Evolutionary conservation across 1,140 invertebrate species (phyloP).

Genomic region (Sipha flava): DNA sequence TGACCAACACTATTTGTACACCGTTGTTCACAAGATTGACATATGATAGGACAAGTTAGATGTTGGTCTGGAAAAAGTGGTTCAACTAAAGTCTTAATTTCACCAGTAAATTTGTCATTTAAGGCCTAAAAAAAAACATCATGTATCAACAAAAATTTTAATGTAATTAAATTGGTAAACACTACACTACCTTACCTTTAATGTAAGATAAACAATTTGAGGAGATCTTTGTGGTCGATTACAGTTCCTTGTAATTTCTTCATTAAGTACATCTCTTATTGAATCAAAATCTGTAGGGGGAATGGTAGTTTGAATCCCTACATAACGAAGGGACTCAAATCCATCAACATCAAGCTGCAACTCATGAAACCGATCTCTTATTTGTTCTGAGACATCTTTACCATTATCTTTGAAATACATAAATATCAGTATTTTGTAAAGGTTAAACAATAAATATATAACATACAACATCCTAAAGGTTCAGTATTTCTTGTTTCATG

Average conservation of each 20-base stretch:
- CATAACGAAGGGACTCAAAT: slow-evolving; percentile 64
- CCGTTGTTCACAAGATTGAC: slow-evolving; percentile 61
- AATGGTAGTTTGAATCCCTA: slow-evolving; percentile 53
- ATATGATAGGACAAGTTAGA: slow-evolving; percentile 66
- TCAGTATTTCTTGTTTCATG: slow-evolving; percentile 73
- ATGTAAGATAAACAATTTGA: slow-evolving; percentile 55
- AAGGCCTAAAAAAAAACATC: slow-evolving; percentile 47
- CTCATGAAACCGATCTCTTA: slow-evolving; percentile 55
- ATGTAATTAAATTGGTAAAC: neutral
- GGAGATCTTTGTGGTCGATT: slow-evolving; percentile 59
- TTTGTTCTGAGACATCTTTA: slow-evolving; percentile 57
- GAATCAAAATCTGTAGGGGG: slow-evolving; percentile 51
- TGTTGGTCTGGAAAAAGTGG: slow-evolving; percentile 70
- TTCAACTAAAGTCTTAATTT: slow-evolving; percentile 53
- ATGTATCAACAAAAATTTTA: neutral
- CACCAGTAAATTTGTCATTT: slow-evolving; percentile 68
- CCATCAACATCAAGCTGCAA: slow-evolving; percentile 57
- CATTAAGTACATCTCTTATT: slow-evolving; percentile 47
- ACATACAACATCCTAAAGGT: slow-evolving; percentile 31
- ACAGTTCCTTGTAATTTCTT: slow-evolving; percentile 58
- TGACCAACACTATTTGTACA: slow-evolving; percentile 73
- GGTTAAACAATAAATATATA: neutral
- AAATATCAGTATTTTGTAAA: neutral
- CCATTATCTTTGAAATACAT: slow-evolving; percentile 44
- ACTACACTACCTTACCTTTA: slow-evolving; percentile 51